These are phyloP conservation scores for Cotesia congregata DNA, from an alignment of 2,888 invertebrate genomes.

Conservation along the genomic window DNA sequence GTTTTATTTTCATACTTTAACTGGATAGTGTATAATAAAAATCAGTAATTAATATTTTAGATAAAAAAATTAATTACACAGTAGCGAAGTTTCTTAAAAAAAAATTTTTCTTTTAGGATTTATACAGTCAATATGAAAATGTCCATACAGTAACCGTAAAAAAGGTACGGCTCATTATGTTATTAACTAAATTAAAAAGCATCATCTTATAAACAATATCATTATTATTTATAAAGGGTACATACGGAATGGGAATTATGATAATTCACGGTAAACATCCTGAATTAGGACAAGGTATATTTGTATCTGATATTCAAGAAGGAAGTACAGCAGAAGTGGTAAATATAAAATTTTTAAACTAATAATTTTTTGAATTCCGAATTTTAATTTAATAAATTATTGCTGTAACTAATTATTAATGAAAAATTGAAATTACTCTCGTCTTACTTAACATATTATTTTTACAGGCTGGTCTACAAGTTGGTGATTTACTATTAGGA, in stretches of 20 bases:
- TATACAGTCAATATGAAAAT: not conserved
- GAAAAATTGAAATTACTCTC: too few relatives aligned
- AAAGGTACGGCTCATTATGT: not conserved
- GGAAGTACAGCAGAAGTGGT: constrained; percentile 91
- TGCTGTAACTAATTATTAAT: too few relatives aligned
- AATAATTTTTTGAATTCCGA: not conserved
- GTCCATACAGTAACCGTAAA: not conserved
- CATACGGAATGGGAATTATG: constrained; percentile 91
- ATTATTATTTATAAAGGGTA: constrained; percentile 73
- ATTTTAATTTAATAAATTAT: too few relatives aligned
- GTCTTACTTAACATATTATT: constrained; percentile 41
- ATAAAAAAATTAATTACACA: too few relatives aligned
- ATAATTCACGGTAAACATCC: constrained; percentile 94
- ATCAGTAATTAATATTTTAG: too few relatives aligned
- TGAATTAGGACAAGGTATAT: constrained; percentile 92
- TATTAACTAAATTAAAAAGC: not conserved
- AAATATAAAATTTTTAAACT: not conserved
- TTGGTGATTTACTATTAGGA: constrained; percentile 97
- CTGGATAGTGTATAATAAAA: too few relatives aligned
- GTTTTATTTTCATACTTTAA: too few relatives aligned
- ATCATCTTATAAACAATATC: not conserved
- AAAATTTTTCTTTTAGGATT: not conserved
- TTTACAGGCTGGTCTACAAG: constrained; percentile 89
- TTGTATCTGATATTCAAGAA: constrained; percentile 93
- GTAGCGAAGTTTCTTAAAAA: too few relatives aligned